Evolutionary conservation across 2,113 vertebrate species (phyloP).

Genomic region (Lepidothrix coronata): DNA sequence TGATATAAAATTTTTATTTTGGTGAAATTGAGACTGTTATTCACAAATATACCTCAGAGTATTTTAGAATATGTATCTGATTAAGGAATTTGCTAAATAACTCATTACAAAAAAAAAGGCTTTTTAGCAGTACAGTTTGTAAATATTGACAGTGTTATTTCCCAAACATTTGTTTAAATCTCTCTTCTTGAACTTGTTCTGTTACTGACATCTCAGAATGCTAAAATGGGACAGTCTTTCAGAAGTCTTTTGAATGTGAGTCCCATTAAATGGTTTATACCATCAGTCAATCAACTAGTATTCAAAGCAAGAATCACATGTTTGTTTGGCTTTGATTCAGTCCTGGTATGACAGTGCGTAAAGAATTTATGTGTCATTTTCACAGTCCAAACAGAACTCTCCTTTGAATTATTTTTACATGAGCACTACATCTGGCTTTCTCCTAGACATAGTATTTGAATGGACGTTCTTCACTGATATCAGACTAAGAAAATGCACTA

Average conservation of each 20-base stretch:
- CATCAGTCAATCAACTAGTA: conserved; percentile 11
- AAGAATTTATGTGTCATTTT: conserved; percentile 10
- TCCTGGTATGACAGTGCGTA: neutral
- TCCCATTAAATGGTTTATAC: conserved; percentile 18
- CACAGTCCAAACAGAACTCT: neutral
- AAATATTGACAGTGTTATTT: neutral
- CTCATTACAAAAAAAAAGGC: neutral
- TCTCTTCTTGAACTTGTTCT: neutral
- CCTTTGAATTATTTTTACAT: neutral
- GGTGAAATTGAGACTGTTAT: neutral
- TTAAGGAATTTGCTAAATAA: neutral
- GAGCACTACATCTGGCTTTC: neutral
- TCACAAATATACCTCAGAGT: neutral
- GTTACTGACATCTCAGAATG: neutral
- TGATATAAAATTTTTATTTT: neutral
- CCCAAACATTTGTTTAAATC: neutral
- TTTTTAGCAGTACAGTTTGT: neutral
- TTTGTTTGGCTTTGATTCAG: conserved; percentile 10
- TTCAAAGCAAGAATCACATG: conserved; percentile 10
- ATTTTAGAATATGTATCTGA: neutral
- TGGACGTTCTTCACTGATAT: neutral
- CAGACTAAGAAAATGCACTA: neutral
- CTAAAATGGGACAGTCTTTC: conserved; percentile 6
- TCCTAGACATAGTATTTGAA: neutral
- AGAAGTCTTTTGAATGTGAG: neutral